Evolutionary conservation across 2,888 invertebrate species (phyloP).

Genomic region (Trichacis sp.): DNA sequence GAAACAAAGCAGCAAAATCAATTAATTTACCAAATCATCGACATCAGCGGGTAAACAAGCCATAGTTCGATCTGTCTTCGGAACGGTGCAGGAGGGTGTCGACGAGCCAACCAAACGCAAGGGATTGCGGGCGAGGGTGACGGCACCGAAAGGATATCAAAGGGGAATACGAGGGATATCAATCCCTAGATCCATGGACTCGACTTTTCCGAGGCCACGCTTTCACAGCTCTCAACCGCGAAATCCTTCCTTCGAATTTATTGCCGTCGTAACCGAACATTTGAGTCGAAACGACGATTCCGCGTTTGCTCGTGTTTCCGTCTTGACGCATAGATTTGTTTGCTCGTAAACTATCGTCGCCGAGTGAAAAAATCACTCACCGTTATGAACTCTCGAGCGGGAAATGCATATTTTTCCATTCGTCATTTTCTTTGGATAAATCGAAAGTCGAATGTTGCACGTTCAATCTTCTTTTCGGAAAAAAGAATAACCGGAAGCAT

Average conservation of each 20-base stretch:
- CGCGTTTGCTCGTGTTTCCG: constrained; percentile 26
- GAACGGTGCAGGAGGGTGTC: constrained; percentile 30
- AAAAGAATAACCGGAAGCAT: constrained; percentile 13
- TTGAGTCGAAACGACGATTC: constrained; percentile 22
- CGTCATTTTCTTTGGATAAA: constrained; percentile 28
- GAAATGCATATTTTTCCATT: background rate
- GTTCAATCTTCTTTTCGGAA: too few relatives aligned
- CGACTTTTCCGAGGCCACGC: constrained; percentile 49
- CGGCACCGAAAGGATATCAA: constrained; percentile 58
- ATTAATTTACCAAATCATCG: constrained; percentile 28
- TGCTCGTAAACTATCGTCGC: background rate
- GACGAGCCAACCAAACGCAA: constrained; percentile 32
- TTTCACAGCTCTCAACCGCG: constrained; percentile 65
- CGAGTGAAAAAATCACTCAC: background rate
- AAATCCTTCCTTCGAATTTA: constrained; percentile 64
- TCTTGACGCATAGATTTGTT: constrained; percentile 29
- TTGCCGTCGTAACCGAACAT: constrained; percentile 54
- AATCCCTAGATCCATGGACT: constrained; percentile 57
- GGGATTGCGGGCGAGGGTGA: constrained; percentile 22
- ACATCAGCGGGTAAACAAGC: constrained; percentile 29
- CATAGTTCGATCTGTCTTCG: constrained; percentile 32
- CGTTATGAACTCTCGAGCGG: too few relatives aligned
- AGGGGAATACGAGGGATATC: constrained; percentile 66
- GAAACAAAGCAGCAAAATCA: constrained; percentile 13
- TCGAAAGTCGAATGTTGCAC: constrained; percentile 15